Evolutionary conservation across 1,140 invertebrate species (phyloP).

Genomic region (Olivierus martensii): DNA sequence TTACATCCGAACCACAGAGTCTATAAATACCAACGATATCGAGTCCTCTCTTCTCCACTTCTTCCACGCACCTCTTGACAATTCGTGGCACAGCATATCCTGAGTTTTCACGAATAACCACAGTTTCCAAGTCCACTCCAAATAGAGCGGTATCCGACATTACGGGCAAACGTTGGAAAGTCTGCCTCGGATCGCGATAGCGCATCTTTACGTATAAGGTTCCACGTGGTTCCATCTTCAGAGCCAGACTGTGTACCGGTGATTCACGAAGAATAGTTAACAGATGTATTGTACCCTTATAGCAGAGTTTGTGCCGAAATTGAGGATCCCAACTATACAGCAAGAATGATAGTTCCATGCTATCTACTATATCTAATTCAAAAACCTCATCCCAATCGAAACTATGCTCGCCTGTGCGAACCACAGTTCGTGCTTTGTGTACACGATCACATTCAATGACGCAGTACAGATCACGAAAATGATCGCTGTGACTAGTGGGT

Average conservation of each 20-base stretch:
- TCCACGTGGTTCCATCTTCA: conserved; percentile 73
- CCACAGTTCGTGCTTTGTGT: conserved; percentile 93
- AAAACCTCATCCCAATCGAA: conserved; percentile 99
- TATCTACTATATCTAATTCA: conserved; percentile 87
- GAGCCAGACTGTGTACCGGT: conserved; percentile 60
- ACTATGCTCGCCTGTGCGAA: conserved; percentile 90
- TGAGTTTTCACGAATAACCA: conserved; percentile 59
- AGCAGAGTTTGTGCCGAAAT: conserved; percentile 85
- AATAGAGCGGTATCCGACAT: conserved; percentile 44
- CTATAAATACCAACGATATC: conserved; percentile 94
- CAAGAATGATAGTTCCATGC: conserved; percentile 83
- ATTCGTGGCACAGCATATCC: conserved; percentile 63
- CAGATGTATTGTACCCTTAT: conserved; percentile 75
- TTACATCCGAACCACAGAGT: conserved; percentile 89
- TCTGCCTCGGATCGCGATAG: conserved; percentile 77
- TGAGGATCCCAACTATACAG: conserved; percentile 99
- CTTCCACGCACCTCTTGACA: conserved; percentile 83
- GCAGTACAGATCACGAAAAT: conserved; percentile 74
- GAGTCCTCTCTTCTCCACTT: conserved; percentile 86
- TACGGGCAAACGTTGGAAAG: conserved; percentile 45
- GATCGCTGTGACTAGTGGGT: conserved; percentile 12
- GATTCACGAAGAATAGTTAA: conserved; percentile 56
- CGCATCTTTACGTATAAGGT: conserved; percentile 86
- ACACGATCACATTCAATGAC: conserved; percentile 93
- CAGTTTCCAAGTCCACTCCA: conserved; percentile 76